Evolutionary conservation across 2,113 vertebrate genomes (phyloP).

Genomic region (Calypte anna): DNA sequence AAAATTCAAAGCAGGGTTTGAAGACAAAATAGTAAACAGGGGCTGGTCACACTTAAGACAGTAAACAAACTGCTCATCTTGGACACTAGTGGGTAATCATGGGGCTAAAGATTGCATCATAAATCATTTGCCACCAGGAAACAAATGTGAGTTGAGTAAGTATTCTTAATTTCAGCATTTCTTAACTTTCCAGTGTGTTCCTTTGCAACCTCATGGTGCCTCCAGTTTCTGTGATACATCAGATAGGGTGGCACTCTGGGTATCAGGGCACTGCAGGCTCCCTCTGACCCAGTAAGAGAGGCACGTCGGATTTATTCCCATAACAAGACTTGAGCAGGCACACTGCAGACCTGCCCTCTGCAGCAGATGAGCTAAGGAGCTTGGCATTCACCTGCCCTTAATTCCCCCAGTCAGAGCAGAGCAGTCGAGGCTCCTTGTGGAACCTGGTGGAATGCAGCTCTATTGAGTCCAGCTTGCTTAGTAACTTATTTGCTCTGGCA

Average conservation of each 20-base stretch:
- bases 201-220: neutral
- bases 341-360: neutral
- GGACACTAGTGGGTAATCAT: neutral
- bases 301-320: neutral
- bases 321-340: neutral
- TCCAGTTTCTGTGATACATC: neutral
- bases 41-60: neutral
- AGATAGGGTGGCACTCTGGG: accelerated
- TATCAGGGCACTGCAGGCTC: neutral
- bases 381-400: constrained; percentile 30
- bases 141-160: neutral
- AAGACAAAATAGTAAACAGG: neutral
- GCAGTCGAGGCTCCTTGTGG: neutral
- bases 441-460: neutral
- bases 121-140: neutral
- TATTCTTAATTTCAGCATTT: constrained; percentile 12
- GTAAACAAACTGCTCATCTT: constrained; percentile 18
- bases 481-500: neutral
- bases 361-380: constrained; percentile 40
- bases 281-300: constrained; percentile 25
- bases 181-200: neutral
- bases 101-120: neutral
- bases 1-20: neutral
- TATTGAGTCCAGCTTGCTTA: neutral
- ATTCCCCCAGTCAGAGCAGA: neutral